Percentiles rank a stretch among this genome's conserved stretches.
Evolutionary conservation across 2,888 invertebrate species (phyloP).

Genomic region (Diarsia mendica): DNA sequence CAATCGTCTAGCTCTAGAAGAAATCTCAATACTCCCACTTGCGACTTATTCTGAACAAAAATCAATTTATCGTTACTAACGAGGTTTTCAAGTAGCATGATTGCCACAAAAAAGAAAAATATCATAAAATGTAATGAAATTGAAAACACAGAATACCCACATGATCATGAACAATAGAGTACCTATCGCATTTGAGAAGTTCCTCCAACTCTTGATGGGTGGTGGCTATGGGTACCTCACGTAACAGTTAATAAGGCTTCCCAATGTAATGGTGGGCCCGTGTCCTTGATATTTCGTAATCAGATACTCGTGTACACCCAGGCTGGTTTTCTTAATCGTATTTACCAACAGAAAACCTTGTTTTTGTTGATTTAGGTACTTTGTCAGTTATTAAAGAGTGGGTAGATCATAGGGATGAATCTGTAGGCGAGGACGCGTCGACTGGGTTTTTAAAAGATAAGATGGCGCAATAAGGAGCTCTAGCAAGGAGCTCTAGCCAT

Average conservation of each 20-base stretch:
- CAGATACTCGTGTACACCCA: conserved; percentile 55
- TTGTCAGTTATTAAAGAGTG: conserved; percentile 3
- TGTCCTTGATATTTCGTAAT: conserved; percentile 80
- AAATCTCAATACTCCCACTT: background rate
- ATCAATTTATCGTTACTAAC: background rate
- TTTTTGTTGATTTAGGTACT: conserved; percentile 15
- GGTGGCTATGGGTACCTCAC: conserved; percentile 46
- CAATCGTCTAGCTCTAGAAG: background rate
- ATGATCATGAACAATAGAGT: background rate
- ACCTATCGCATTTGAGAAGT: background rate
- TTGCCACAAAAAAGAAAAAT: background rate
- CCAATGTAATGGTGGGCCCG: conserved; percentile 67
- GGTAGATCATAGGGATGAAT: background rate
- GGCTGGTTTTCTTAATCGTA: conserved; percentile 40
- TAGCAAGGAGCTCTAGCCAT: background rate
- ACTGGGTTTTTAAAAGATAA: conserved; percentile 1
- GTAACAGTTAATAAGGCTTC: conserved; percentile 75
- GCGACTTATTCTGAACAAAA: background rate
- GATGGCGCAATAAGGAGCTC: background rate
- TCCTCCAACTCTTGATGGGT: background rate
- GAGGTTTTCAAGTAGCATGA: background rate
- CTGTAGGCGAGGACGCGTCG: background rate
- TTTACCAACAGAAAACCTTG: conserved; percentile 13
- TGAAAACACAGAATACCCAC: conserved; percentile 1
- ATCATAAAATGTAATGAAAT: background rate